Percentiles rank a stretch among this genome's conserved stretches.
Conservation (phyloP, 2,888 invertebrate species). For the Eupeodes luniger region DNA sequence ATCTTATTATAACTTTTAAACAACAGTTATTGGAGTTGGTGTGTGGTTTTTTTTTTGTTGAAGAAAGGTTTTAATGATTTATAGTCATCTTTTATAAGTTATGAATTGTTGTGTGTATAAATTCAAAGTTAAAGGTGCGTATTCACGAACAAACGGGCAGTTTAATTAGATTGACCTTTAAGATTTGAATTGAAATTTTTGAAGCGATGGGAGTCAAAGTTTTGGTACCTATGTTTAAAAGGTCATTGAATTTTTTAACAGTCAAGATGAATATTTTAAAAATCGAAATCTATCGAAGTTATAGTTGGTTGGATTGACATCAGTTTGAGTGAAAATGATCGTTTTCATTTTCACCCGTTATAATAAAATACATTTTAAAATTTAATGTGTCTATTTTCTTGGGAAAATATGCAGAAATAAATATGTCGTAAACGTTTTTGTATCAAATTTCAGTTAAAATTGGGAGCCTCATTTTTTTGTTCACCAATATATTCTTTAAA, state of each 20-base stretch:
- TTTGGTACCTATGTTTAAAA: background rate
- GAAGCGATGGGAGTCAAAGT: background rate
- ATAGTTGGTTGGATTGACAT: no score
- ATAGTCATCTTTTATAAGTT: slow-evolving; percentile 4
- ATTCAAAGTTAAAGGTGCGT: background rate
- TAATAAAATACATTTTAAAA: no score
- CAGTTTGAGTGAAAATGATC: no score
- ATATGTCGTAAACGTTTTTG: no score
- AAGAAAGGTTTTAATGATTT: slow-evolving; percentile 19
- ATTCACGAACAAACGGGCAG: background rate
- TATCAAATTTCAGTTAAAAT: no score
- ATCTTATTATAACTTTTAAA: background rate
- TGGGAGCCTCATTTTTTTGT: no score
- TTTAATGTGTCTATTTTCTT: no score
- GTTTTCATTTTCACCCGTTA: no score
- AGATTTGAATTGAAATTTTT: background rate
- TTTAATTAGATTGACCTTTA: slow-evolving; percentile 7
- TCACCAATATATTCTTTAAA: no score
- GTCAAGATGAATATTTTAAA: background rate
- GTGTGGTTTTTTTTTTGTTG: slow-evolving; percentile 15
- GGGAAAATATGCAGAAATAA: no score
- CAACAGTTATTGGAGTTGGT: background rate
- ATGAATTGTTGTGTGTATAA: background rate
- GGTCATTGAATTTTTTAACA: background rate
- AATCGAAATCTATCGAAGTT: background rate